Evolutionary conservation across 2,888 invertebrate species (phyloP).

Genomic region (Crocallis elinguaria): DNA sequence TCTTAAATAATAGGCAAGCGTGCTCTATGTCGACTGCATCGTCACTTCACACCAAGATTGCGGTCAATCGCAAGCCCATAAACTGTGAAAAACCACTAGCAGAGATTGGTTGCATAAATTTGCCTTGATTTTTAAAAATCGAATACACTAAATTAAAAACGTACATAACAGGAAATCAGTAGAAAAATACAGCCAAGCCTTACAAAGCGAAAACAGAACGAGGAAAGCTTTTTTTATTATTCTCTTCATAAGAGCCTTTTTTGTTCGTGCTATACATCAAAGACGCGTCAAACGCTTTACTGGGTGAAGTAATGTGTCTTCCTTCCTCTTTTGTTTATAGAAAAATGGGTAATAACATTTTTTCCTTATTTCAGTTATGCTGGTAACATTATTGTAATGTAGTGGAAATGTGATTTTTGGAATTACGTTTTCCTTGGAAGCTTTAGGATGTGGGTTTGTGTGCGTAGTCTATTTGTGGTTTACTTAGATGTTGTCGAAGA

Average conservation of each 20-base stretch:
- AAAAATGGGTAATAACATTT: constrained; percentile 35
- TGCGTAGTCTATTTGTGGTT: too few species aligned
- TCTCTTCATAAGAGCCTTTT: constrained; percentile 26
- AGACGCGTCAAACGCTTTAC: constrained; percentile 36
- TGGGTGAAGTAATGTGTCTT: constrained; percentile 35
- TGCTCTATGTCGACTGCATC: too few species aligned
- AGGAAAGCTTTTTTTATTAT: constrained; percentile 24
- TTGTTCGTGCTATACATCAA: constrained; percentile 38
- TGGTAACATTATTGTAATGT: constrained; percentile 29
- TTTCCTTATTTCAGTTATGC: constrained; percentile 29
- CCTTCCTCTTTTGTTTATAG: constrained; percentile 37
- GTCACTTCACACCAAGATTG: too few species aligned
- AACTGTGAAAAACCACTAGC: too few species aligned
- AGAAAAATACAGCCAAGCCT: constrained; percentile 14
- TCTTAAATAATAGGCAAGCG: too few species aligned
- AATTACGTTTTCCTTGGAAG: neutral
- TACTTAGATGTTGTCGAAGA: too few species aligned
- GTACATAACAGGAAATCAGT: constrained; percentile 13
- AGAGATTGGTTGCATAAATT: too few species aligned
- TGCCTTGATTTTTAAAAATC: constrained; percentile 1
- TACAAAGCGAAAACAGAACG: constrained; percentile 25
- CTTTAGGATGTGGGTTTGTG: neutral
- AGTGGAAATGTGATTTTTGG: constrained; percentile 29
- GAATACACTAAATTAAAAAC: constrained; percentile 11
- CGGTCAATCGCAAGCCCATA: too few species aligned